phyloP scores from a whole-genome alignment of 2,797 vertebrate genomes.

The Acipenser ruthenus region DNA sequence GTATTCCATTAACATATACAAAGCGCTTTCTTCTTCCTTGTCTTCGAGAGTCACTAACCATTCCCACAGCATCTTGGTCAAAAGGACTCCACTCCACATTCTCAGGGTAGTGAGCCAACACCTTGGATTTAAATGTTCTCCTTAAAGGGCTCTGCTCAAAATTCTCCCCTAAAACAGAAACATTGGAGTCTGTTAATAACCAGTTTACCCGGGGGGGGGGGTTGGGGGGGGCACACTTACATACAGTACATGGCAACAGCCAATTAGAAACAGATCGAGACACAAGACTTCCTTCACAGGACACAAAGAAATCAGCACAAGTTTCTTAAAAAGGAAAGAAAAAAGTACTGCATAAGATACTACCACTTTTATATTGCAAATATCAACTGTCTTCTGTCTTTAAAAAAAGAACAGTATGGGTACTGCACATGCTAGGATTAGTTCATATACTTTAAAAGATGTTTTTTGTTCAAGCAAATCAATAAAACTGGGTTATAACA shows the following conservation, averaged over 20 bases:
- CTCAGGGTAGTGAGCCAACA: conserved; percentile 92
- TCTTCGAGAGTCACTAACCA: conserved; percentile 57
- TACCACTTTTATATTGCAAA: conserved; percentile 35
- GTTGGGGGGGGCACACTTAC: too few species aligned
- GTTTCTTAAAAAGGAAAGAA: conserved; percentile 34
- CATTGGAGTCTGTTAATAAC: too few species aligned
- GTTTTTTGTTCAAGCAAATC: too few species aligned
- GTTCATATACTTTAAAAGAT: too few species aligned
- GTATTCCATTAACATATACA: too few species aligned
- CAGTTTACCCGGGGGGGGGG: too few species aligned
- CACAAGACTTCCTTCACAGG: conserved; percentile 35
- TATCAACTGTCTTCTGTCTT: too few species aligned
- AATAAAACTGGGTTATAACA: background rate
- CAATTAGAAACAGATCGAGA: conserved; percentile 38
- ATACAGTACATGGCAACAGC: conserved; percentile 10
- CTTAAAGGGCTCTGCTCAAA: conserved; percentile 97
- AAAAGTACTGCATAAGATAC: conserved; percentile 51
- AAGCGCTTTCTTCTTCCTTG: too few species aligned
- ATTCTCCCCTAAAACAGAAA: conserved; percentile 77
- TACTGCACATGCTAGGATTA: too few species aligned
- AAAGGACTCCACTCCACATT: conserved; percentile 98
- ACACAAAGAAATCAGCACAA: conserved; percentile 39
- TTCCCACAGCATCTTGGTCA: conserved; percentile 98
- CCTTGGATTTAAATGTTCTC: conserved; percentile 97
- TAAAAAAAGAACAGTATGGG: too few species aligned